Conservation (phyloP, 1,140 invertebrate species). For the Helicorthomorpha holstii region DNA sequence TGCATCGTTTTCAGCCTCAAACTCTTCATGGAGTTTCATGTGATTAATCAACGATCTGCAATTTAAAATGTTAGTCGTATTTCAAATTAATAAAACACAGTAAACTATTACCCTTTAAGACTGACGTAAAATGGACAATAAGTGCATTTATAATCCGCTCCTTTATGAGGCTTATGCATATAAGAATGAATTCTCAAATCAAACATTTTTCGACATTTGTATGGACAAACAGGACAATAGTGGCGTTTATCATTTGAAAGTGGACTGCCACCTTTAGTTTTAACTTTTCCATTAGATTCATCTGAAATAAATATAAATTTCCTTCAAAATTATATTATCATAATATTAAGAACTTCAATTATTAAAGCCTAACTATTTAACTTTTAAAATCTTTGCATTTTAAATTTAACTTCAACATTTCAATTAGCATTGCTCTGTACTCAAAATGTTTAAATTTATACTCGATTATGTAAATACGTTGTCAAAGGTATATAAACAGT, state of each 20-base stretch:
- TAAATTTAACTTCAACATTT: background rate
- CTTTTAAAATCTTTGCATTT: background rate
- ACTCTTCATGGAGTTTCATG: slow-evolving; percentile 20
- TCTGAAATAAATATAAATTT: background rate
- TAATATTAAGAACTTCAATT: background rate
- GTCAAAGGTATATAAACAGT: too few species aligned
- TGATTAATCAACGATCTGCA: slow-evolving; percentile 25
- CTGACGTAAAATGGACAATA: slow-evolving; percentile 61
- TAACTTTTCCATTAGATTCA: background rate
- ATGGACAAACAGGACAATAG: slow-evolving; percentile 56
- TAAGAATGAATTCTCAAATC: slow-evolving; percentile 47
- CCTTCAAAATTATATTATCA: background rate
- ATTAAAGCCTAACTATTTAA: background rate
- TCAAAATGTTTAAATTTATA: too few species aligned
- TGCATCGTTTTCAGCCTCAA: slow-evolving; percentile 8
- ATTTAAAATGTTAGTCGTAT: background rate
- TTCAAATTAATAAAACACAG: slow-evolving; percentile 13
- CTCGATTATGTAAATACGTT: too few species aligned
- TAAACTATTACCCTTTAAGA: slow-evolving; percentile 28
- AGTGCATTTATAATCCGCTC: slow-evolving; percentile 58
- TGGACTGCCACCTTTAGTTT: too few species aligned
- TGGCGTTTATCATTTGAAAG: too few species aligned
- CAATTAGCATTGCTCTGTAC: too few species aligned
- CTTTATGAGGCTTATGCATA: slow-evolving; percentile 48
- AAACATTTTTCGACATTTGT: slow-evolving; percentile 40